Conservation (phyloP, 2,797 vertebrate species). For the Columba guinea region DNA sequence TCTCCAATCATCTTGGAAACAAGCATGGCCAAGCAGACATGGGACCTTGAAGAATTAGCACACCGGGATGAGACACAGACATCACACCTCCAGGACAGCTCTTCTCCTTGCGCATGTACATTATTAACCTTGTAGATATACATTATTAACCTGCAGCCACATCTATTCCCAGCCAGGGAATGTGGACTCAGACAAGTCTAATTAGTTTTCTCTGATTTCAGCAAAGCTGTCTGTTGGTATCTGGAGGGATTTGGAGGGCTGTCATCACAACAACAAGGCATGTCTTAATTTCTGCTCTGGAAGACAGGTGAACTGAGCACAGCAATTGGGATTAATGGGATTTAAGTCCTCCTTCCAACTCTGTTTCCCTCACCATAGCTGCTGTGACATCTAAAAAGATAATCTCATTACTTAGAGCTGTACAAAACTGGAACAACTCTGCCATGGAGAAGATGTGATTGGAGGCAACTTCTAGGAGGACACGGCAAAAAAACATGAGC, state of each 20-base stretch:
- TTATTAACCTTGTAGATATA: neutral
- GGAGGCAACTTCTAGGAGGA: neutral
- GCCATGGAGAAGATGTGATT: neutral
- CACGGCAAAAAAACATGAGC: neutral
- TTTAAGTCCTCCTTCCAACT: neutral
- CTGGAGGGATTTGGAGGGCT: neutral
- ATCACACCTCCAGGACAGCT: neutral
- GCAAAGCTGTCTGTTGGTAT: neutral
- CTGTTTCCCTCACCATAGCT: neutral
- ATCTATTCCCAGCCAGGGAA: neutral
- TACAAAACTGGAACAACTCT: neutral
- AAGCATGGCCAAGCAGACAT: accelerated
- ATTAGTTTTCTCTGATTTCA: neutral
- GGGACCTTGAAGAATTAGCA: neutral
- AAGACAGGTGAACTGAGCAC: neutral
- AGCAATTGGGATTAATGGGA: neutral
- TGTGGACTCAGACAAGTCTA: neutral
- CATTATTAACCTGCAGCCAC: neutral
- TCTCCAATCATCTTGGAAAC: neutral
- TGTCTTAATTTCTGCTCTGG: neutral
- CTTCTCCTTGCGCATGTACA: neutral
- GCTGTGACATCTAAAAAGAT: neutral
- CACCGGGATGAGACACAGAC: neutral
- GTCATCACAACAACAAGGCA: neutral
- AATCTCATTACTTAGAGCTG: neutral